These are phyloP conservation scores for Ditylenchus dipsaci DNA, from an alignment of 1,140 invertebrate genomes.

Conservation along the genomic window DNA sequence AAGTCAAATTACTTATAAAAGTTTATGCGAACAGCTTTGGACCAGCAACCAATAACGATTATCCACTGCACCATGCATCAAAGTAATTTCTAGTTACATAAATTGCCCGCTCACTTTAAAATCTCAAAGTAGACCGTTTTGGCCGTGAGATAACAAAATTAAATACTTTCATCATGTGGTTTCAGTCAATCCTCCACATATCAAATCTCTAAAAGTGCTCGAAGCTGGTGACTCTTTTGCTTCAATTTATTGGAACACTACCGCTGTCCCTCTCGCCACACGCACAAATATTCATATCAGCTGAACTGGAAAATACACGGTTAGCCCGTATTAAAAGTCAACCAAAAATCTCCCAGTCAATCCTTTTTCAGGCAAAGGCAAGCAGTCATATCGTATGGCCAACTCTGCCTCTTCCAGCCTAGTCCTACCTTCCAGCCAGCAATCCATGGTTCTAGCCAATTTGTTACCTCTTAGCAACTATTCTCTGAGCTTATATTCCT, in stretches of 20 bases:
- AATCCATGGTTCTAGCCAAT: not conserved
- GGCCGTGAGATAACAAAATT: too few relatives aligned
- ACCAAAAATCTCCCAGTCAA: too few relatives aligned
- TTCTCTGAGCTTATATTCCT: not conserved
- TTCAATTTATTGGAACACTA: not conserved
- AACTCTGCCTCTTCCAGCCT: not conserved
- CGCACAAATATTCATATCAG: conserved; percentile 1
- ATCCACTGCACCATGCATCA: too few relatives aligned
- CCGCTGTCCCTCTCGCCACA: too few relatives aligned
- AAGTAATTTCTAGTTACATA: too few relatives aligned
- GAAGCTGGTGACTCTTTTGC: conserved; percentile 2
- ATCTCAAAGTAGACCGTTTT: too few relatives aligned
- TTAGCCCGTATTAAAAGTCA: too few relatives aligned
- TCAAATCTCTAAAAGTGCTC: not conserved
- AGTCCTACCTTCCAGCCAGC: not conserved
- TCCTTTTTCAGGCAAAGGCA: not conserved
- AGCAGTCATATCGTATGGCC: not conserved
- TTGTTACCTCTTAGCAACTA: not conserved
- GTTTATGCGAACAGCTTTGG: too few relatives aligned
- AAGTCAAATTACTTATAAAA: too few relatives aligned
- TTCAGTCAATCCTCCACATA: not conserved
- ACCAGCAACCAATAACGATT: too few relatives aligned
- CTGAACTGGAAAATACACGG: not conserved
- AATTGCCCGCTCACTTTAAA: too few relatives aligned
- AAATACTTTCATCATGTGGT: too few relatives aligned